Base-by-base conservation (phyloP, 2,888 invertebrate species). In the Myathropa florea region DNA sequence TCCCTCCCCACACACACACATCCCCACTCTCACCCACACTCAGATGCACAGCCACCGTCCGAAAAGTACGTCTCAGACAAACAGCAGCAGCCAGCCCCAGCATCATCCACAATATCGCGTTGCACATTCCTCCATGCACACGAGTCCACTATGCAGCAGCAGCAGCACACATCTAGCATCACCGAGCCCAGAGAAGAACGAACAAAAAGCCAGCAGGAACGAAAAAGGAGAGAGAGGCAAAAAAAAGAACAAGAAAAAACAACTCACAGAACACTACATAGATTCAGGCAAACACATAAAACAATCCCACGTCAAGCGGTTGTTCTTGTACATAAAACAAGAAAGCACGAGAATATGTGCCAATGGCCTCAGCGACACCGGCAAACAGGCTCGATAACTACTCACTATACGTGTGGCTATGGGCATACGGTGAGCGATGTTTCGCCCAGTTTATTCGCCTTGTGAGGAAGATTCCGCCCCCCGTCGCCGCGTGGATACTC, bases 291-390 rank as follows among this genome's bases (percentile, higher is more conserved):
- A 83, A 75, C 79, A 87, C 83, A 83, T 87, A 87, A 86, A 86
- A 86, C 86, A 86, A 86, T 86, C 86, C 83, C 83, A 86, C 86
- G 75, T 86, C 86, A 86, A 86, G 86, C 86, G 86, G 86, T 86
- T 83, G 83, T 86, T 86, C 83, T 86, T 86, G 86, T 87, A 87
- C 72, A 87, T 88, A 88, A 86, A 88, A 88, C 82, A 88, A 88
- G 88, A 88, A 86, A 84, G 88, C 85, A 83, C 72, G 84, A 88
- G 89, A 89, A 90, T 90, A 89, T 90, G 89, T 90, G 89, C 89
- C 89, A 89, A 89, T 89, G 89, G 89, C 89, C 89, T 89, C 89
- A 88, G 73, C 89, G 89, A 89, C 89, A 89, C 89, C 87, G 88
- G 88, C 86, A 83, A 88, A 75, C 86, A 85, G 80, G 86, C 86